Percentiles rank a stretch among this genome's conserved stretches.
Conservation (phyloP, 2,888 invertebrate genomes). For the Eulithis prunata region DNA sequence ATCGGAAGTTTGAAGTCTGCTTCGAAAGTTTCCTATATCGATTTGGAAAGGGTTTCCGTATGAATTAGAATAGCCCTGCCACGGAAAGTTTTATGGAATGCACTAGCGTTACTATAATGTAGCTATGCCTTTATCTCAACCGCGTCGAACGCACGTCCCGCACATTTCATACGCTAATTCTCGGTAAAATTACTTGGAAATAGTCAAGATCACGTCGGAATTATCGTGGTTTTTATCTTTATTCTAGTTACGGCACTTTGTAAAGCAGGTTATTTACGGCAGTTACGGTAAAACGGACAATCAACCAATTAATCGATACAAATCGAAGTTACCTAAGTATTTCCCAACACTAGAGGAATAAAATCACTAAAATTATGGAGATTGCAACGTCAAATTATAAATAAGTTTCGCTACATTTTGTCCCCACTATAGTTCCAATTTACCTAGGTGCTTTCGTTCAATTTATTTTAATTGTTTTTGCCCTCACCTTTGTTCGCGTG, state of each 20-base stretch:
- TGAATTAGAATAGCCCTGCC: too few species aligned
- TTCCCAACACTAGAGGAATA: slow-evolving; percentile 25
- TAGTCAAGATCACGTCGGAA: slow-evolving; percentile 36
- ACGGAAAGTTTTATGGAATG: neutral
- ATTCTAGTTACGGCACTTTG: slow-evolving; percentile 19
- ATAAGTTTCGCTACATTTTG: too few species aligned
- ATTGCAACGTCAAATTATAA: neutral
- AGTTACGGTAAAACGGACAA: slow-evolving; percentile 19
- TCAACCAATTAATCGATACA: slow-evolving; percentile 4
- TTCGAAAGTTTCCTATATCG: too few species aligned
- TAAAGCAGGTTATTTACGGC: slow-evolving; percentile 8
- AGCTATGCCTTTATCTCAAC: slow-evolving; percentile 21
- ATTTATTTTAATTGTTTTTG: too few species aligned
- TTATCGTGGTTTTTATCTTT: slow-evolving; percentile 25
- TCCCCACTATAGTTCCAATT: too few species aligned
- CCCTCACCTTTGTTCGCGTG: too few species aligned
- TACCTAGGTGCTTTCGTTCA: too few species aligned
- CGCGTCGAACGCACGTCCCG: slow-evolving; percentile 37
- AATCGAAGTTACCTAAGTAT: slow-evolving; percentile 12
- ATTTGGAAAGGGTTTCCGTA: too few species aligned
- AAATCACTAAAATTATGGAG: neutral
- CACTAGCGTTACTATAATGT: slow-evolving; percentile 1
- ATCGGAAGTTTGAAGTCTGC: too few species aligned
- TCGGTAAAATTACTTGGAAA: slow-evolving; percentile 36
- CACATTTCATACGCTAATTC: slow-evolving; percentile 39